Conservation (phyloP, 2,888 invertebrate genomes). For the Hecatera dysodea region DNA sequence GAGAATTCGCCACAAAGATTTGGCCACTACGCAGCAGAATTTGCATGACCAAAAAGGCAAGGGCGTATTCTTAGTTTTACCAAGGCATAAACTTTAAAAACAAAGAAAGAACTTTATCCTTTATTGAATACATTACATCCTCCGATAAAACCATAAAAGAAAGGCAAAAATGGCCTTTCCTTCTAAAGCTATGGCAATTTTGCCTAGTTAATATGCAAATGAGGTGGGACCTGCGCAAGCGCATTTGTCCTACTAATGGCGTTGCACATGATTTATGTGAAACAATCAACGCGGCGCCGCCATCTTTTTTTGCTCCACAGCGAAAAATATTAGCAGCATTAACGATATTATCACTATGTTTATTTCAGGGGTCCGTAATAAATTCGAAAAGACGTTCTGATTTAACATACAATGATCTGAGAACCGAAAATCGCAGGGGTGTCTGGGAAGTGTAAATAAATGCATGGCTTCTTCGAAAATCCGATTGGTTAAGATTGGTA, state of each 20-base stretch:
- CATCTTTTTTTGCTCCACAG: slow-evolving; percentile 58
- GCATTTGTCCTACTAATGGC: slow-evolving; percentile 74
- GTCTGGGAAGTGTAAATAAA: slow-evolving; percentile 55
- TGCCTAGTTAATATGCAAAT: slow-evolving; percentile 73
- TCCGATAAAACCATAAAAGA: slow-evolving; percentile 45
- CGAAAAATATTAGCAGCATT: slow-evolving; percentile 59
- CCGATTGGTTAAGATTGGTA: slow-evolving; percentile 50
- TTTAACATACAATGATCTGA: slow-evolving; percentile 65
- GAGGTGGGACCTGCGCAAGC: slow-evolving; percentile 65
- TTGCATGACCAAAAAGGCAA: slow-evolving; percentile 4
- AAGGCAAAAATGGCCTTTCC: slow-evolving; percentile 50
- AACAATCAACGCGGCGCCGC: slow-evolving; percentile 69
- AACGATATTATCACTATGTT: slow-evolving; percentile 61
- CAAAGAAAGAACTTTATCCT: slow-evolving; percentile 25
- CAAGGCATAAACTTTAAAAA: slow-evolving; percentile 22
- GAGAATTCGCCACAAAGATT: slow-evolving; percentile 14
- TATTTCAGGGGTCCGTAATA: slow-evolving; percentile 57
- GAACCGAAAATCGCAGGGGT: slow-evolving; percentile 51
- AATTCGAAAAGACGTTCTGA: slow-evolving; percentile 43
- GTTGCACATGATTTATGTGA: slow-evolving; percentile 71
- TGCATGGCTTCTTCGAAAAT: slow-evolving; percentile 60
- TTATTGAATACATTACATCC: slow-evolving; percentile 47
- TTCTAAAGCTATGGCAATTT: slow-evolving; percentile 57
- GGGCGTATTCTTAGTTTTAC: slow-evolving; percentile 8
- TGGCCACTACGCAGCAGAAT: neutral